Percentiles rank a stretch among this genome's conserved stretches.
phyloP scores from a whole-genome alignment of 2,113 vertebrate species.

The rabbit (Oryctolagus cuniculus) region mOryCun1.1 NC_091435.1:139938501-139939000 shows the following conservation, averaged over 20 bases:
- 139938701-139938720: neutral
- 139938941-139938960: neutral
- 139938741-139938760: neutral
- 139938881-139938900: neutral
- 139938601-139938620: neutral
- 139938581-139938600: neutral
- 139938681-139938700: neutral
- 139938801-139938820: neutral
- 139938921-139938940: neutral
- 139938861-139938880: neutral
- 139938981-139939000: neutral
- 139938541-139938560: neutral
- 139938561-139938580: neutral
- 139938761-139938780: neutral
- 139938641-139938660: neutral
- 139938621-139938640: neutral
- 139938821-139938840: conserved; percentile 1
- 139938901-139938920: neutral
- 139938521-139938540: neutral
- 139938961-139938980: neutral
- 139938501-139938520: neutral
- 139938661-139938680: neutral
- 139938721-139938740: neutral
- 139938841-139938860: neutral
- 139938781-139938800: neutral